phyloP scores from a whole-genome alignment of 2,797 vertebrate species.

The Tokudaia muenninki region DNA sequence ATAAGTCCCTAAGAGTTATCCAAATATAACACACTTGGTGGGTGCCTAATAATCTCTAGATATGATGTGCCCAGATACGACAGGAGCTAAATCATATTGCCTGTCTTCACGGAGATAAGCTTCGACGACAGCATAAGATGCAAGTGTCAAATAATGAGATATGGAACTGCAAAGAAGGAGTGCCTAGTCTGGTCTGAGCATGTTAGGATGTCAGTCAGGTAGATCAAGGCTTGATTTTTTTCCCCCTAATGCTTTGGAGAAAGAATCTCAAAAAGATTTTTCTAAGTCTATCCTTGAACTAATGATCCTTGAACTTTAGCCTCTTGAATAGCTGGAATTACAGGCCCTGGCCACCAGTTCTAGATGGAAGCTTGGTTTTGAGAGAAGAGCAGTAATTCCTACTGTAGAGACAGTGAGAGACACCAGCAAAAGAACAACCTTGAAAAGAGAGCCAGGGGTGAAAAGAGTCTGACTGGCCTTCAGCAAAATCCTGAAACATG shows the following conservation, averaged over 20 bases:
- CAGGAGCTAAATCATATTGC: background rate
- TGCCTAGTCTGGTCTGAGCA: background rate
- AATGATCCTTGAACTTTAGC: background rate
- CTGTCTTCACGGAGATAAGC: background rate
- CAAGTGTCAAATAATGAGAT: background rate
- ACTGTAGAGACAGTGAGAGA: background rate
- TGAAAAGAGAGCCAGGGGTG: background rate
- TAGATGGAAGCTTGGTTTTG: background rate
- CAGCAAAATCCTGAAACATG: background rate
- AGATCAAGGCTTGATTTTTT: background rate
- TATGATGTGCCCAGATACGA: background rate
- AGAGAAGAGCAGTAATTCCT: background rate
- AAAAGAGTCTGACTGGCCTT: background rate
- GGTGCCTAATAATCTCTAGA: background rate
- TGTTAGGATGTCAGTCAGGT: background rate
- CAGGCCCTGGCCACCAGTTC: background rate
- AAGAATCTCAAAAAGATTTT: background rate
- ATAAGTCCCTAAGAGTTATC: background rate
- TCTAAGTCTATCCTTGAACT: background rate
- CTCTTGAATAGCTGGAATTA: background rate
- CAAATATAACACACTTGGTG: background rate
- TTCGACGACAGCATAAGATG: background rate
- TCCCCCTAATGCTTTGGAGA: background rate
- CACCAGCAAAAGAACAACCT: background rate
- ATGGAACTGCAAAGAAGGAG: background rate